These are phyloP conservation scores for Cynaeus angustus DNA, from an alignment of 2,888 invertebrate species.

Conservation along the genomic window DNA sequence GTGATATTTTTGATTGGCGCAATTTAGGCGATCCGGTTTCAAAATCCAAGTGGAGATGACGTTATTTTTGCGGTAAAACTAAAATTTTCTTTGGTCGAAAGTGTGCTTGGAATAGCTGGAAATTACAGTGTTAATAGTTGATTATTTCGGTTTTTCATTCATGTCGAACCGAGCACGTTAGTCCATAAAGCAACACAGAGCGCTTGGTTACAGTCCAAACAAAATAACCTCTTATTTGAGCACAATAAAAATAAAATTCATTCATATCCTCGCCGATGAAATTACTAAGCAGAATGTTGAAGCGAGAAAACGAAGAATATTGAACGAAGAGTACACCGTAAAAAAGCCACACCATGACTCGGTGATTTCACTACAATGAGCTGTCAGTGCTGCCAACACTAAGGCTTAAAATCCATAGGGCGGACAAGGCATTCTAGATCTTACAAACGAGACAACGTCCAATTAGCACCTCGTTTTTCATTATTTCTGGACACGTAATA, in stretches of 20 bases:
- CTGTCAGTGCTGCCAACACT: slow-evolving; percentile 61
- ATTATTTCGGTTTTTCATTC: slow-evolving; percentile 47
- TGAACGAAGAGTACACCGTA: slow-evolving; percentile 43
- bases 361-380: slow-evolving; percentile 62
- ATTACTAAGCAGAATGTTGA: slow-evolving; percentile 53
- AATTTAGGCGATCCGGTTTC: neutral
- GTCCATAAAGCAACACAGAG: slow-evolving; percentile 20
- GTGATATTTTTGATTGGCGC: slow-evolving; percentile 24
- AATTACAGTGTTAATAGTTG: slow-evolving; percentile 32
- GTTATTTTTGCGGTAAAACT: too few relatives aligned
- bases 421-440: slow-evolving; percentile 61
- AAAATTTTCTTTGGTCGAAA: too few relatives aligned
- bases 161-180: slow-evolving; percentile 36
- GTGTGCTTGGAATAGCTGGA: neutral
- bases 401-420: slow-evolving; percentile 59
- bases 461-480: slow-evolving; percentile 67
- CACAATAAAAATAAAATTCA: slow-evolving; percentile 48
- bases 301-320: slow-evolving; percentile 45
- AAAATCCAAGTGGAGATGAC: too few relatives aligned
- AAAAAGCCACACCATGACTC: slow-evolving; percentile 61
- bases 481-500: slow-evolving; percentile 65
- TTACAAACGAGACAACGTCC: slow-evolving; percentile 65
- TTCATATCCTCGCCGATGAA: slow-evolving; percentile 51
- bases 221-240: slow-evolving; percentile 43
- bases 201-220: slow-evolving; percentile 21